Evolutionary conservation across 2,113 vertebrate species (phyloP).

Genomic region (Antechinus stuartii): DNA sequence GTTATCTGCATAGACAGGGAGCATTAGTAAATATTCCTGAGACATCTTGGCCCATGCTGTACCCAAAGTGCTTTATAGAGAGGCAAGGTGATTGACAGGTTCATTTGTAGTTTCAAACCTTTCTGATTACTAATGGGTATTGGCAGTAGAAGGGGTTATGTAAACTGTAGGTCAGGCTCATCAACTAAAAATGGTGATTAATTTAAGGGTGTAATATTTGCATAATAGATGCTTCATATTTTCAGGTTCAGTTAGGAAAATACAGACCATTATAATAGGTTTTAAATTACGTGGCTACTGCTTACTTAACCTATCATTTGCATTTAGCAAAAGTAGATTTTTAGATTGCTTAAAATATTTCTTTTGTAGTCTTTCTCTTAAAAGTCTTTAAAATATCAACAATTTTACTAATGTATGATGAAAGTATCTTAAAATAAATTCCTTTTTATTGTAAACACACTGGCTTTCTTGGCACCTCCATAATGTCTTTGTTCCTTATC

Average conservation of each 20-base stretch:
- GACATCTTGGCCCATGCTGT: background rate
- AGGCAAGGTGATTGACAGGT: background rate
- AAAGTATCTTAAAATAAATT: conserved; percentile 29
- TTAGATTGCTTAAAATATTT: conserved; percentile 46
- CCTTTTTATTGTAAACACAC: background rate
- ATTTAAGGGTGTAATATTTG: conserved; percentile 71
- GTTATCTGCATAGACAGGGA: conserved; percentile 38
- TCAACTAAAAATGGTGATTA: conserved; percentile 66
- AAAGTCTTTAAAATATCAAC: conserved; percentile 55
- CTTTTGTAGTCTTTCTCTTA: conserved; percentile 53
- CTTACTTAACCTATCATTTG: conserved; percentile 60
- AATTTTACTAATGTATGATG: conserved; percentile 27
- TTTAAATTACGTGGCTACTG: conserved; percentile 55
- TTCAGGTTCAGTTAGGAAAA: conserved; percentile 65
- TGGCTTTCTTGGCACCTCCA: conserved; percentile 4
- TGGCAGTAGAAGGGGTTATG: background rate
- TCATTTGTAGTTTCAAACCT: conserved; percentile 16
- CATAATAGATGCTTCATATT: conserved; percentile 68
- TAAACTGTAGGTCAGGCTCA: conserved; percentile 51
- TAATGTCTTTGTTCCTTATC: conserved; percentile 25
- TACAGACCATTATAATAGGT: conserved; percentile 56
- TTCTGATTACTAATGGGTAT: conserved; percentile 39
- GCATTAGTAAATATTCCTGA: background rate
- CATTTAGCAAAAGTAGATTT: conserved; percentile 41
- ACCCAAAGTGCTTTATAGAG: background rate